phyloP scores from a whole-genome alignment of 2,888 invertebrate species.

The Hybos culiciformis region DNA sequence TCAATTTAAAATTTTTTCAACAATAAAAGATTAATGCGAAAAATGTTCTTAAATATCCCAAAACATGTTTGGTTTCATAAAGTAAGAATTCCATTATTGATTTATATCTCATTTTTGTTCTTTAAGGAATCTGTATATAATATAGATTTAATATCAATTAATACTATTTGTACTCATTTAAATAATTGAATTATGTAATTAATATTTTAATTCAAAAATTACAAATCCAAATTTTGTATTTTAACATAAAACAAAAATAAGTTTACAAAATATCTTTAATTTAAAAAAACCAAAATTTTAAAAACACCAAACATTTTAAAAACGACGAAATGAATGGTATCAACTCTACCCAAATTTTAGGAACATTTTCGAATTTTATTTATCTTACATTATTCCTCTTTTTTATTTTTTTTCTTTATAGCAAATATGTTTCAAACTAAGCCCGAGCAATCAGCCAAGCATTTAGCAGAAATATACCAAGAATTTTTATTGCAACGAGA shows the following conservation, averaged over 20 bases:
- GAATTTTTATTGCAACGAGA: constrained; percentile 78
- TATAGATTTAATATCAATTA: too few species aligned
- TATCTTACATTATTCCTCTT: background rate
- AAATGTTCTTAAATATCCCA: background rate
- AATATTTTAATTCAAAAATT: too few species aligned
- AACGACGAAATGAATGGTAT: background rate
- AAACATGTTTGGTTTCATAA: constrained; percentile 1
- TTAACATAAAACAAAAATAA: too few species aligned
- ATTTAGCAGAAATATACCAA: constrained; percentile 72
- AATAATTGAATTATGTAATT: too few species aligned
- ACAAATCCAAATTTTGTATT: too few species aligned
- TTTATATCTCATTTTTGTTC: too few species aligned
- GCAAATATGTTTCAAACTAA: constrained; percentile 77
- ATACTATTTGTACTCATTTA: too few species aligned
- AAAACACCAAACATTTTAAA: background rate
- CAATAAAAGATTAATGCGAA: background rate
- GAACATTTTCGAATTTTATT: constrained; percentile 1
- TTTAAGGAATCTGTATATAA: too few species aligned
- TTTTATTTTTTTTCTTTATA: constrained; percentile 14
- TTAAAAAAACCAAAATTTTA: too few species aligned
- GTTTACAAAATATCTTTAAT: too few species aligned
- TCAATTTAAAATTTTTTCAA: background rate
- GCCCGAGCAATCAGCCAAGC: constrained; percentile 66
- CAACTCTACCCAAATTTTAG: background rate
- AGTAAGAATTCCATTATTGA: too few species aligned